Percentiles rank a stretch among this genome's conserved stretches.
phyloP scores from a whole-genome alignment of 2,888 invertebrate species.

The Dryococelus australis region DNA sequence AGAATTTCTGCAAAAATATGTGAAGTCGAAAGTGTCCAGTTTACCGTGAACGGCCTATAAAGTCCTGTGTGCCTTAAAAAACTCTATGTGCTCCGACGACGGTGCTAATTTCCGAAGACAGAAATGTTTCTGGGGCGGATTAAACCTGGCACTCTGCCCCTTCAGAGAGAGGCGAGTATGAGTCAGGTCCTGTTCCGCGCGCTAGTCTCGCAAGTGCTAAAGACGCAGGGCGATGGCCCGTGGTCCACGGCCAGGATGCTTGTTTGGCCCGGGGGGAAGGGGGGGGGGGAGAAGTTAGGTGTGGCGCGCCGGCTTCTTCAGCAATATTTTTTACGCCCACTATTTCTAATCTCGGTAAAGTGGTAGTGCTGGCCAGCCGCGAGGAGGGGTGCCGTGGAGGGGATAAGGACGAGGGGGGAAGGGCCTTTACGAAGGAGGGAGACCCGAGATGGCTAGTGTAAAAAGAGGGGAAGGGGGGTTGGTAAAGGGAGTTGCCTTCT shows the following conservation, averaged over 20 bases:
- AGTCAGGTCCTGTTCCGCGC: background rate
- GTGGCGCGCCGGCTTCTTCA: background rate
- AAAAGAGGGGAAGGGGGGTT: background rate
- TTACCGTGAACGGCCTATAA: too few relatives aligned
- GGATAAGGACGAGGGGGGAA: background rate
- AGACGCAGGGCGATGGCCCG: too few relatives aligned
- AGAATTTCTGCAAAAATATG: too few relatives aligned
- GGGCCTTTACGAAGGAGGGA: background rate
- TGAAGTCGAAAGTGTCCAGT: too few relatives aligned
- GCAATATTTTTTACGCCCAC: constrained; percentile 34
- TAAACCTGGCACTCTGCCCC: too few relatives aligned
- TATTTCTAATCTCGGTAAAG: constrained; percentile 46
- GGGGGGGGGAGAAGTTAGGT: background rate
- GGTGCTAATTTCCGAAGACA: too few relatives aligned
- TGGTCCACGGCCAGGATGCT: too few relatives aligned
- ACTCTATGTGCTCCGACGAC: too few relatives aligned
- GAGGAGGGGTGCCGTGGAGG: constrained; percentile 23
- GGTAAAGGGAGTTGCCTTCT: constrained; percentile 30
- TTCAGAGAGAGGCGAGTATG: background rate
- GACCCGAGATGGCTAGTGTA: background rate
- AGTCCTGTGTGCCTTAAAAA: too few relatives aligned
- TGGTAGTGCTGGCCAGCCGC: constrained; percentile 32
- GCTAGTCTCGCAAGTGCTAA: background rate
- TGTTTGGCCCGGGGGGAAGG: background rate
- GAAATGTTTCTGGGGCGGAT: too few relatives aligned